Evolutionary conservation across 1,140 invertebrate species (phyloP), one percentile per base, ranked within the genome.

Genomic region (Drosophila eugracilis): DNA sequence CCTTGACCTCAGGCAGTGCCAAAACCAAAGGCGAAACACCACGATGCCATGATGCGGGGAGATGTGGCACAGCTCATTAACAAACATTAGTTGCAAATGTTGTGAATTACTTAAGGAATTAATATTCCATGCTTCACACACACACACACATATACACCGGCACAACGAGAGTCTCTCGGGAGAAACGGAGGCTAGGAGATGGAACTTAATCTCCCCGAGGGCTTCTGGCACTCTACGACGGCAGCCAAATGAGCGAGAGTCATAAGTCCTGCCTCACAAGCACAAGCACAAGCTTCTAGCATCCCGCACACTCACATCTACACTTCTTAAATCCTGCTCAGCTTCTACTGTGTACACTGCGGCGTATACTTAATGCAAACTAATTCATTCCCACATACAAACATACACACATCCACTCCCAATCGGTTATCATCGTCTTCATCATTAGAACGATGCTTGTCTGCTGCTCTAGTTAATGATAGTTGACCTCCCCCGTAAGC

Each of bases 31-130:
- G 57, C 14, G 22, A 19, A 12, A 30, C 12, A 12, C 30, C 30
- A 32, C 6, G 53, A 49, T 26, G 45, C 15, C 44, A 22, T 2
- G 44, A 36, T 36, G 55, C 22, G 55, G 55, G 19, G 41, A n/a
- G 48, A 41, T 52, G 37, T 47, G 60, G 67, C 78, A 49, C 26
- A 75, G 83, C 83, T 88, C 83, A 88, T 88, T 88, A 88, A 88
- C 84, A 88, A 88, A 88, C 83, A 89, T 88, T 88, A 88, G 83
- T 88, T 78, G 85, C 84, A 88, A 88, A 88, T 88, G 83, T 78
- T 88, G 83, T 88, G 83, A 88, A 88, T 88, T 88, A 88, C 83
- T 88, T 88, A 83, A 78, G 78, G 78, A 89, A 88, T 88, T 88
- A 88, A 88, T 88, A 88, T 88, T 88, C 83, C 58, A 78, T 78